Evolutionary conservation across 2,113 vertebrate species (phyloP), one percentile per base, ranked within the genome.

Genomic region (Pachypanchax playfairii): DNA sequence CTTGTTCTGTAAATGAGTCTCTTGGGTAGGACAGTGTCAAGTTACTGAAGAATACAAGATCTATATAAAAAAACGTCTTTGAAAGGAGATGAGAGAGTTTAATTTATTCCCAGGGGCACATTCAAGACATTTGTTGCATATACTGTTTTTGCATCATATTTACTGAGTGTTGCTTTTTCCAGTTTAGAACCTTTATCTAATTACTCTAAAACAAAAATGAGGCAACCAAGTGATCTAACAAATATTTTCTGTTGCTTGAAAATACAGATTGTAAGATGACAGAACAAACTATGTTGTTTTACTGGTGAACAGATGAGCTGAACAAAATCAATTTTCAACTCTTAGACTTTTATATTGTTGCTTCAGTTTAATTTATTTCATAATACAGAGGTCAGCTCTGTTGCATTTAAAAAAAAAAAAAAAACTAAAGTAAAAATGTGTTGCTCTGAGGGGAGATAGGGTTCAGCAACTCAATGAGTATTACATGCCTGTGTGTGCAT

Each of bases 341-440:
- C n/a, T n/a, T n/a, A n/a, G n/a, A n/a, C n/a, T n/a, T n/a, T n/a
- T n/a, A n/a, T n/a, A n/a, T n/a, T n/a, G n/a, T n/a, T n/a, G n/a
- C n/a, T n/a, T n/a, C n/a, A 11, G 31, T 48, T 53, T 38, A 29
- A 22, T 14, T 47, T 33, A n/a, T 50, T 33, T 58, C 11, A 31
- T 63, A 15, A 42, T 47, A 47, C 29, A 24, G 14, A 58, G 15
- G 38, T 24, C 29, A 33, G 21, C 42, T 25, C 36, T 47, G 26
- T 7, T 55, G 48, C 48, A 50, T 76, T 75, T 66, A 54, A 55
- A 56, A n/a, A 13, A 22, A 54, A 55, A 56, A n/a, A 13, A 22
- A 55, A 73, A 80, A 70, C 68, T 36, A 70, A 82, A 70, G 68
- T 36, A 18, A 69, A 77, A 73, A 71, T 73, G 53, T 63, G 18